phyloP scores from a whole-genome alignment of 2,797 vertebrate genomes.

The Poecilia gillii region DNA sequence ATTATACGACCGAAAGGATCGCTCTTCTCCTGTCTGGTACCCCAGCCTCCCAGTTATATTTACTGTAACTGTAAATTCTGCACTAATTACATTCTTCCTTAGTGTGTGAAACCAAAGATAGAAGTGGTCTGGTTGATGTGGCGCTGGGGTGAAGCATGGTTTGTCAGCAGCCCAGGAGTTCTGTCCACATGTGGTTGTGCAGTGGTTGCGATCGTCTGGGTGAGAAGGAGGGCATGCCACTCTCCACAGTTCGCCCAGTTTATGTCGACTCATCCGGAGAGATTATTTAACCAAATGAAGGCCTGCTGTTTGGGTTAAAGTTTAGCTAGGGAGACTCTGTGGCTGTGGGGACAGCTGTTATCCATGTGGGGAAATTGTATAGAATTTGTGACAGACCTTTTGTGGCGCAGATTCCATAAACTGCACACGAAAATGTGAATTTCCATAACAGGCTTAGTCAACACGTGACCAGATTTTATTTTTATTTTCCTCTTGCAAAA shows the following conservation, averaged over 20 bases:
- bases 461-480: not conserved
- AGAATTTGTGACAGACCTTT: constrained; percentile 24
- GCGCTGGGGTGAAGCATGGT: constrained; percentile 61
- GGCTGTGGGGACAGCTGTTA: constrained; percentile 37
- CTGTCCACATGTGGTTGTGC: constrained; percentile 72
- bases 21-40: not conserved
- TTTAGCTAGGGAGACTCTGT: constrained; percentile 36
- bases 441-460: not conserved
- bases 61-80: constrained; percentile 47
- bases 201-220: constrained; percentile 67
- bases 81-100: constrained; percentile 55
- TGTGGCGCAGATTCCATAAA: constrained; percentile 16
- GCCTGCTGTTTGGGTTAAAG: constrained; percentile 54
- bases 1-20: not conserved
- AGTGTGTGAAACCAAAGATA: constrained; percentile 70
- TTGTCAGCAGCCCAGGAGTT: constrained; percentile 73
- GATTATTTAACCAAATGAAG: constrained; percentile 58
- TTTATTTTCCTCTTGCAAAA: not conserved
- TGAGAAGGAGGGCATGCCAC: constrained; percentile 70
- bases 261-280: constrained; percentile 58
- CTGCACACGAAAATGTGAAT: not conserved
- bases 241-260: constrained; percentile 66
- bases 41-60: constrained; percentile 22
- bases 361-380: constrained; percentile 31
- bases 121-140: constrained; percentile 69